Percentiles rank a stretch among this genome's conserved stretches.
Conservation (phyloP, 2,888 invertebrate species). For the Globia sparganii region DNA sequence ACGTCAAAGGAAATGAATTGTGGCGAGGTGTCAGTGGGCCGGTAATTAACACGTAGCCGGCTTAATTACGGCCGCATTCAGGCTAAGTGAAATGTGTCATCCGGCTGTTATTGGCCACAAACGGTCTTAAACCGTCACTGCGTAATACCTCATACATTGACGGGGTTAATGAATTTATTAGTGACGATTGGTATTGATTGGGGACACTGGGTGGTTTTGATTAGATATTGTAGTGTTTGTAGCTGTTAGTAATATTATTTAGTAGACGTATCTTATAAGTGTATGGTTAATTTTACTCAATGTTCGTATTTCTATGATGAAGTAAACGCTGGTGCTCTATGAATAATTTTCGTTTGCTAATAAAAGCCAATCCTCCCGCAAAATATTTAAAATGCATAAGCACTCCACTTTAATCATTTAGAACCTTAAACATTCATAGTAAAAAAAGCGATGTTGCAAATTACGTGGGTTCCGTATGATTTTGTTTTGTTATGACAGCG, state of each 20-base stretch:
- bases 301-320: neutral
- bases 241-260: neutral
- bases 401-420: constrained; percentile 63
- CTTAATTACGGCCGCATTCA: constrained; percentile 84
- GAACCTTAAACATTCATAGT: constrained; percentile 65
- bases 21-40: constrained; percentile 75
- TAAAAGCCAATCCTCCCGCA: constrained; percentile 29
- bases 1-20: constrained; percentile 81
- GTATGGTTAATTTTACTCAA: constrained; percentile 9
- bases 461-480: constrained; percentile 81
- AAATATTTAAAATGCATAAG: constrained; percentile 57
- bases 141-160: constrained; percentile 63
- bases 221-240: constrained; percentile 16
- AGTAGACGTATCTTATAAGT: neutral
- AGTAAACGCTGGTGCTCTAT: constrained; percentile 2
- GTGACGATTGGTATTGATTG: constrained; percentile 50
- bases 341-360: constrained; percentile 35
- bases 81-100: constrained; percentile 87
- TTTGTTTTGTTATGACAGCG: constrained; percentile 90
- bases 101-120: constrained; percentile 61
- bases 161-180: constrained; percentile 64
- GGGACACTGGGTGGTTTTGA: constrained; percentile 20
- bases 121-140: constrained; percentile 59
- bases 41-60: constrained; percentile 84
- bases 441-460: constrained; percentile 79